phyloP scores from a whole-genome alignment of 2,113 vertebrate species.

The Hippopotamus amphibius region DNA sequence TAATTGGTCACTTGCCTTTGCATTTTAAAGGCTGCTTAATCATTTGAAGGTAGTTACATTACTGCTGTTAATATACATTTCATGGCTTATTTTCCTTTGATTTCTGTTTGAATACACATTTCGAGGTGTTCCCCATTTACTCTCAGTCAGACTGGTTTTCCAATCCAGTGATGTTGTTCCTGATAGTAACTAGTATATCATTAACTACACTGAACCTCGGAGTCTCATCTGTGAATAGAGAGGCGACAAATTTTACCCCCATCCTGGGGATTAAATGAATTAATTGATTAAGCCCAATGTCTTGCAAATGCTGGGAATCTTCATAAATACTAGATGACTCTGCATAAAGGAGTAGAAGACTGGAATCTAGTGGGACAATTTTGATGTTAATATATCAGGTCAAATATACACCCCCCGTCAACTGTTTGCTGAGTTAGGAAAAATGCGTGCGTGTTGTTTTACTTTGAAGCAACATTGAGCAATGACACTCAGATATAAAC shows the following conservation, averaged over 20 bases:
- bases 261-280: not conserved
- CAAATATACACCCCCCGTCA: not conserved
- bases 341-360: not conserved
- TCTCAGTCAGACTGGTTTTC: not conserved
- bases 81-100: not conserved
- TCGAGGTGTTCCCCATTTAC: not conserved
- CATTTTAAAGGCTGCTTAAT: conserved; percentile 58
- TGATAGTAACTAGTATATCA: not conserved
- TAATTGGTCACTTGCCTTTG: conserved; percentile 57
- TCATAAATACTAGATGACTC: not conserved
- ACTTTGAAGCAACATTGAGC: not conserved
- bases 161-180: not conserved
- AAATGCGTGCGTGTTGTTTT: not conserved
- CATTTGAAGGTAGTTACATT: conserved; percentile 7
- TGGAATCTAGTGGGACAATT: not conserved
- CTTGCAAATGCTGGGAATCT: not conserved
- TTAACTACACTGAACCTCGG: not conserved
- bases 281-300: not conserved
- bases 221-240: not conserved
- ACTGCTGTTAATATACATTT: conserved; percentile 29
- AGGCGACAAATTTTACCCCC: no score
- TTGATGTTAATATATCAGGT: not conserved
- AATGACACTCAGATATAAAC: not conserved
- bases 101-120: conserved; percentile 25
- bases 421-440: not conserved